Evolutionary conservation across 2,113 vertebrate genomes (phyloP).

Genomic region (Nicator chloris): DNA sequence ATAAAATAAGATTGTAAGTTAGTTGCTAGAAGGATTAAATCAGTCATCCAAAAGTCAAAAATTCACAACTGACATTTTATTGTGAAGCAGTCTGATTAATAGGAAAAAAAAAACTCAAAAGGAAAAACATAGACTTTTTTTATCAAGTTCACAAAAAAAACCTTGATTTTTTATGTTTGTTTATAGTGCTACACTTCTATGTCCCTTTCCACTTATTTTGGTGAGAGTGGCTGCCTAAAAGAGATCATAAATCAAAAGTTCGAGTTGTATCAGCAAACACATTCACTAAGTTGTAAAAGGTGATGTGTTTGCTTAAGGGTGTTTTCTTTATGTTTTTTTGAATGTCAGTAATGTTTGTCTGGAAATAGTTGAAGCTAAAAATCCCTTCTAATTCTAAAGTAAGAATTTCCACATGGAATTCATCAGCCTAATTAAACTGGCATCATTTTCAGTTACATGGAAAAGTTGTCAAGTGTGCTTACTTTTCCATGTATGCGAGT

Average conservation of each 20-base stretch:
- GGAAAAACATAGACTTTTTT: neutral
- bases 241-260: neutral
- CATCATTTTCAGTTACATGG: neutral
- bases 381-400: neutral
- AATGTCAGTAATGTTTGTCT: neutral
- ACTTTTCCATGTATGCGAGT: neutral
- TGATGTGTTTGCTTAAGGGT: neutral
- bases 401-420: neutral
- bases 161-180: neutral
- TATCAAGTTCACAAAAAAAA: accelerated
- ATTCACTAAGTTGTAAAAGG: neutral
- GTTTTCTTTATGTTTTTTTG: neutral
- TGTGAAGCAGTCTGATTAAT: neutral
- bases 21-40: neutral
- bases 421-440: neutral
- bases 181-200: neutral
- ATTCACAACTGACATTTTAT: neutral
- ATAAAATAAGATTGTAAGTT: neutral
- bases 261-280: neutral
- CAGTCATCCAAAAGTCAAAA: neutral
- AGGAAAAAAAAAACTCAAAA: accelerated
- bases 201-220: neutral
- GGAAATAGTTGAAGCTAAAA: neutral
- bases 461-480: neutral
- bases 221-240: neutral